phyloP scores from a whole-genome alignment of 2,888 invertebrate species.

The Tachina grossa region DNA sequence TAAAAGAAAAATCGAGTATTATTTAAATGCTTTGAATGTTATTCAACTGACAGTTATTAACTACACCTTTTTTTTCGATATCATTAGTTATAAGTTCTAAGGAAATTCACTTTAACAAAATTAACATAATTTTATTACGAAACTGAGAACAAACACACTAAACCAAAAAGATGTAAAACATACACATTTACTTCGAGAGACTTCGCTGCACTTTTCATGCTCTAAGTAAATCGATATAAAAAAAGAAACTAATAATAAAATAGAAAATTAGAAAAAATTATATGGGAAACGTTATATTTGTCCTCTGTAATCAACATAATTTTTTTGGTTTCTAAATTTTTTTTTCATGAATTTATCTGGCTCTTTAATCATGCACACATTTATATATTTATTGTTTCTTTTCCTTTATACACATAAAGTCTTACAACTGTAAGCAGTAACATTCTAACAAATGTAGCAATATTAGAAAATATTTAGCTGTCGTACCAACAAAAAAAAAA shows the following conservation, averaged over 20 bases:
- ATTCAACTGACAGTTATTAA: conserved; percentile 57
- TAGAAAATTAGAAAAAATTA: conserved; percentile 72
- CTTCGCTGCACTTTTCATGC: conserved; percentile 13
- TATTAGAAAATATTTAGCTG: conserved; percentile 45
- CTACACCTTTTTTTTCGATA: conserved; percentile 35
- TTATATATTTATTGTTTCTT: not conserved
- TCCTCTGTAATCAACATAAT: conserved; percentile 65
- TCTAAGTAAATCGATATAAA: conserved; percentile 31
- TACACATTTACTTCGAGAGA: conserved; percentile 23
- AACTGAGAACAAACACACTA: conserved; percentile 8
- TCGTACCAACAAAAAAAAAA: conserved; percentile 3
- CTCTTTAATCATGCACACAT: conserved; percentile 46
- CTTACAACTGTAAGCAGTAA: not conserved
- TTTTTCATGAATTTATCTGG: conserved; percentile 59
- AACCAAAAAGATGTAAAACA: conserved; percentile 6
- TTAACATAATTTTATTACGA: conserved; percentile 59
- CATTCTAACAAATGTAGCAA: conserved; percentile 42
- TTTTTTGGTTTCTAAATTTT: conserved; percentile 49
- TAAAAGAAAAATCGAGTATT: not conserved
- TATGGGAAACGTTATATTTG: conserved; percentile 78
- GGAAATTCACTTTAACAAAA: conserved; percentile 45
- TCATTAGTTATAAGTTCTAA: conserved; percentile 58
- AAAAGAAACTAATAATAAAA: conserved; percentile 1
- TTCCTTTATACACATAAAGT: conserved; percentile 6
- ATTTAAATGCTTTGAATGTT: conserved; percentile 21